Evolutionary conservation across 2,888 invertebrate genomes (phyloP).

Genomic region (Tryphoninae sp.): DNA sequence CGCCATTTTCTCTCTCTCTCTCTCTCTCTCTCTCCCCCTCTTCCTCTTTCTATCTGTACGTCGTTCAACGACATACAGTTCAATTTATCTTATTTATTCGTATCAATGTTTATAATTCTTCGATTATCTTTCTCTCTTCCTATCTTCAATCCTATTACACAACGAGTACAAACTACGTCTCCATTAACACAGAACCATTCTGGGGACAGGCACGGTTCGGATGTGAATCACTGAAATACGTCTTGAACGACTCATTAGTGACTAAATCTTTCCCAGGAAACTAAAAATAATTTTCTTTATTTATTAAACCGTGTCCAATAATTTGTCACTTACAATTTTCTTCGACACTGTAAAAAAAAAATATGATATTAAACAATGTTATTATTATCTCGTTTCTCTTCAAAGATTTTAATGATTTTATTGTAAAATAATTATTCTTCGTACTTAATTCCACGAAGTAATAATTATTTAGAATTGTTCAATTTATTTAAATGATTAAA

Average conservation of each 20-base stretch:
- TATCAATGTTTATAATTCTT: background rate
- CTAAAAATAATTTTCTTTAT: too few species aligned
- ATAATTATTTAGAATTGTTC: too few species aligned
- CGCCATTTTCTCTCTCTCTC: conserved; percentile 24
- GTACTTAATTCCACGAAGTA: too few species aligned
- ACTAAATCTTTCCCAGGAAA: too few species aligned
- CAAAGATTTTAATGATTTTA: background rate
- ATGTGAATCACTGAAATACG: background rate
- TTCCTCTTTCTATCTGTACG: conserved; percentile 9
- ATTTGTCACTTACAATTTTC: too few species aligned
- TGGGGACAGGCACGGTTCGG: conserved; percentile 21
- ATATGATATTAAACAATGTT: background rate
- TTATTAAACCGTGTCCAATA: too few species aligned
- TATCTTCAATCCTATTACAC: background rate
- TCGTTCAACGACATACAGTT: conserved; percentile 39
- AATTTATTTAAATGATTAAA: too few species aligned
- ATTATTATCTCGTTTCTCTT: background rate
- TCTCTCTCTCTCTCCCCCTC: conserved; percentile 9
- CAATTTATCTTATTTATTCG: background rate
- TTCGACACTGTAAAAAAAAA: background rate
- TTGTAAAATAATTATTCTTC: too few species aligned
- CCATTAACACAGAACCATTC: background rate
- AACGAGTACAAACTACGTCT: conserved; percentile 11
- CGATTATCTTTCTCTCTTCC: background rate
- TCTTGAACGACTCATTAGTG: too few species aligned